Percentiles rank a stretch among this genome's conserved stretches.
Evolutionary conservation across 2,797 vertebrate genomes (phyloP).

Genomic region (Chiroxiphia lanceolata): DNA sequence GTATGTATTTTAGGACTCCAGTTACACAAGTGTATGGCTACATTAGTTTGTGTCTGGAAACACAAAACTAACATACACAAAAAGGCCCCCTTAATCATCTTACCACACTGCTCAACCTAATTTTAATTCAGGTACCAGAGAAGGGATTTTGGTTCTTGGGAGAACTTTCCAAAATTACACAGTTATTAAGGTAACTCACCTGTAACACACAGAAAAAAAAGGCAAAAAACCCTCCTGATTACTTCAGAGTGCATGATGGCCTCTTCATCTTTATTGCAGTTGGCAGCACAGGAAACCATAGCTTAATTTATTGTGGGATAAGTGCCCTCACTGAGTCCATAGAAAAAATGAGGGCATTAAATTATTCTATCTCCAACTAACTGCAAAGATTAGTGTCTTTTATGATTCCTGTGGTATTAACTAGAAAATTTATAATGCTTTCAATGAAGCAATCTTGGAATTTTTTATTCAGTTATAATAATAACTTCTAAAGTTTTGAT

Average conservation of each 20-base stretch:
- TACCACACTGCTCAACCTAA: background rate
- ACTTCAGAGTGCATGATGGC: background rate
- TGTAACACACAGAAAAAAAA: background rate
- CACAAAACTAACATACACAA: background rate
- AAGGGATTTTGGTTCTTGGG: background rate
- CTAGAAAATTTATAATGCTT: background rate
- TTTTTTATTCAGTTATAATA: background rate
- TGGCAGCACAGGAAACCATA: background rate
- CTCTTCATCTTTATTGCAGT: background rate
- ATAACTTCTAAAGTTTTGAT: background rate
- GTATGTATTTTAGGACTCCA: slow-evolving; percentile 34
- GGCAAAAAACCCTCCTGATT: background rate
- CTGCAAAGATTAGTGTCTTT: background rate
- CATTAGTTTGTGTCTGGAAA: slow-evolving; percentile 26
- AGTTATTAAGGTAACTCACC: background rate
- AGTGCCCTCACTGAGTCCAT: background rate
- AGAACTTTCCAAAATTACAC: background rate
- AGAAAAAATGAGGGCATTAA: background rate
- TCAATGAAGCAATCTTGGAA: background rate
- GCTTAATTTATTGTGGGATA: background rate
- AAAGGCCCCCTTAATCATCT: background rate
- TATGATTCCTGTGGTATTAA: background rate
- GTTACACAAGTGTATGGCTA: slow-evolving; percentile 20
- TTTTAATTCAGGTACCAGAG: background rate
- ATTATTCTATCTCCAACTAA: background rate